Evolutionary conservation across 2,797 vertebrate species (phyloP).

Genomic region (Sitta carolinensis): DNA sequence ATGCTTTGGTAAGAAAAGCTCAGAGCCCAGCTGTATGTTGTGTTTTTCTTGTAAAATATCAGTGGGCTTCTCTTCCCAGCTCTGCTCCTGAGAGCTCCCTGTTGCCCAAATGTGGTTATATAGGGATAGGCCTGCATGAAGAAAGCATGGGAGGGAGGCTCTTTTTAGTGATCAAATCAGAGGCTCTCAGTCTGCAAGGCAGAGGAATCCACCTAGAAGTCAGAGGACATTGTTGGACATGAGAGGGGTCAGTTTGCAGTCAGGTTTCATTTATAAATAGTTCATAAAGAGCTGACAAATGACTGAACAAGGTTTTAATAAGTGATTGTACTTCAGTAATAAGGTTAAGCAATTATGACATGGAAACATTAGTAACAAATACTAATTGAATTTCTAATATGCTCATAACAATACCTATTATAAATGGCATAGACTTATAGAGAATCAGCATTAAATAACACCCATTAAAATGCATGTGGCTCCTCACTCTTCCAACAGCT

Average conservation of each 20-base stretch:
- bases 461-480: background rate
- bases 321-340: background rate
- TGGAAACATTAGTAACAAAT: constrained; percentile 9
- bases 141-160: background rate
- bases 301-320: background rate
- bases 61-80: background rate
- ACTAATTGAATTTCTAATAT: background rate
- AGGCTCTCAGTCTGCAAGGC: background rate
- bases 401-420: background rate
- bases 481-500: background rate
- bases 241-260: background rate
- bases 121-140: background rate
- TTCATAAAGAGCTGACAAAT: constrained; percentile 5
- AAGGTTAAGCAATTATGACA: constrained; percentile 13
- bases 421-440: background rate
- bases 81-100: background rate
- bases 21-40: background rate
- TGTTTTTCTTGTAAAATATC: background rate
- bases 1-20: background rate
- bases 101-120: background rate
- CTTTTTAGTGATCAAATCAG: background rate
- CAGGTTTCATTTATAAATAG: background rate
- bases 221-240: accelerated
- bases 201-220: background rate
- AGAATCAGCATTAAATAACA: background rate